Conservation (phyloP, 2,888 invertebrate species). For the Nematopogon swammerdamellus region DNA sequence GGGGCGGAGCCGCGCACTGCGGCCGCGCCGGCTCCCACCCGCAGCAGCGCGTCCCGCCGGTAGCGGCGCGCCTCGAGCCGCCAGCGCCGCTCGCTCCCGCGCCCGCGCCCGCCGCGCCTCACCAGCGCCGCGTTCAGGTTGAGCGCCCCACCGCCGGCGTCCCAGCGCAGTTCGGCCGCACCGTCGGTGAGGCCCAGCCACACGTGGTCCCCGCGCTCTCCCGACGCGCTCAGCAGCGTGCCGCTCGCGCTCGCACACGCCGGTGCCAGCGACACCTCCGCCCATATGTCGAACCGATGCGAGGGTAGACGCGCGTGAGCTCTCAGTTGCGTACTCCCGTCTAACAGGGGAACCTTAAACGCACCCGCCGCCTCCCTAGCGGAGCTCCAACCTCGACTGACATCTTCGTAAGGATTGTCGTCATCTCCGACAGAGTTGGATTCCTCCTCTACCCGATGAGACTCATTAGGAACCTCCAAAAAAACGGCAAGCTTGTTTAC, state of each 20-base stretch:
- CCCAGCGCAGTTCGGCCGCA: slow-evolving; percentile 36
- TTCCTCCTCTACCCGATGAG: too few species aligned
- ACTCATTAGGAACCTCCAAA: too few species aligned
- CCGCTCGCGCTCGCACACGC: slow-evolving; percentile 34
- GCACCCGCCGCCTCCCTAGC: slow-evolving; percentile 17
- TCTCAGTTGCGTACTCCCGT: slow-evolving; percentile 34
- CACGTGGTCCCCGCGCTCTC: slow-evolving; percentile 42
- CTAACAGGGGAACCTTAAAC: slow-evolving; percentile 39
- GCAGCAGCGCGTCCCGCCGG: slow-evolving; percentile 41
- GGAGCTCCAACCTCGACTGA: too few species aligned
- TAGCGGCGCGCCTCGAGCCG: slow-evolving; percentile 26
- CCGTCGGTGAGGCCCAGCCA: slow-evolving; percentile 42
- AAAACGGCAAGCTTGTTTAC: too few species aligned
- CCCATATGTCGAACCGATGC: slow-evolving; percentile 46
- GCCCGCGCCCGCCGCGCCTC: slow-evolving; percentile 23
- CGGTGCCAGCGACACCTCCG: slow-evolving; percentile 27
- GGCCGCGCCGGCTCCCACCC: slow-evolving; percentile 29
- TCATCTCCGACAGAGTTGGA: slow-evolving; percentile 29
- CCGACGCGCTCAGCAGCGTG: slow-evolving; percentile 35
- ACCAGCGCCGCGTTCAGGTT: too few species aligned
- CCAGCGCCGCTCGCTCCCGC: background rate
- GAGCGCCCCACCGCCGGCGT: slow-evolving; percentile 38
- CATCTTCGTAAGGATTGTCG: slow-evolving; percentile 28
- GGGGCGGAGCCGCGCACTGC: slow-evolving; percentile 33
- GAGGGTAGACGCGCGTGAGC: slow-evolving; percentile 36